These are phyloP conservation scores for Orchestes rusci DNA, from an alignment of 2,888 invertebrate genomes.

Conservation along the genomic window DNA sequence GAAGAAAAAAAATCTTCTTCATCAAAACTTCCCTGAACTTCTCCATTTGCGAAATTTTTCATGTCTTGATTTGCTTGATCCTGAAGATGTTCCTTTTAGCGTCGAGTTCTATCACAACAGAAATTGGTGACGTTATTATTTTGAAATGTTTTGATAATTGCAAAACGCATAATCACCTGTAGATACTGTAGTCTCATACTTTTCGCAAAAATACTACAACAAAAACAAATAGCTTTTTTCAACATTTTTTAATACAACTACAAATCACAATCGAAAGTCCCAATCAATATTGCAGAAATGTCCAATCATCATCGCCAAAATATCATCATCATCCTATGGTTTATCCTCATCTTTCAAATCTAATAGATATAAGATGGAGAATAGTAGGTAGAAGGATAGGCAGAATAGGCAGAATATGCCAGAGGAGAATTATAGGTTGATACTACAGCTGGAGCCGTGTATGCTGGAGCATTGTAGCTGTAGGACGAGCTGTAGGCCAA, in stretches of 20 bases:
- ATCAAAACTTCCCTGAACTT: too few relatives aligned
- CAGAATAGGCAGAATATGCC: not conserved
- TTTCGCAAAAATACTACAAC: too few relatives aligned
- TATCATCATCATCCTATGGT: not conserved
- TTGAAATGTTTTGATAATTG: too few relatives aligned
- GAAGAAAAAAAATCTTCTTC: too few relatives aligned
- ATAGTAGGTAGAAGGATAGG: not conserved
- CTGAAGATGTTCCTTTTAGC: too few relatives aligned
- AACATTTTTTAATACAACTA: not conserved
- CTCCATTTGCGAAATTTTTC: too few relatives aligned
- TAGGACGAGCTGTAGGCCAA: not conserved
- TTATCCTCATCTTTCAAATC: not conserved
- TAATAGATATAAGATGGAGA: too few relatives aligned
- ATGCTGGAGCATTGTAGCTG: not conserved
- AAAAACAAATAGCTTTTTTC: not conserved
- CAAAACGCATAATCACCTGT: too few relatives aligned
- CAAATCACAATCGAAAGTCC: not conserved
- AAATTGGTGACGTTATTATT: too few relatives aligned
- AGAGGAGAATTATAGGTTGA: not conserved
- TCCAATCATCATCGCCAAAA: not conserved
- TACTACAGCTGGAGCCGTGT: not conserved
- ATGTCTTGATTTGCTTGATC: too few relatives aligned
- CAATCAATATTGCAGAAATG: not conserved
- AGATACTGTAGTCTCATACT: too few relatives aligned
- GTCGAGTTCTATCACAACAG: too few relatives aligned